Evolutionary conservation across 1,140 invertebrate genomes (phyloP), one percentile per base, ranked within the genome.

Genomic region (Oreohelix idahoensis): DNA sequence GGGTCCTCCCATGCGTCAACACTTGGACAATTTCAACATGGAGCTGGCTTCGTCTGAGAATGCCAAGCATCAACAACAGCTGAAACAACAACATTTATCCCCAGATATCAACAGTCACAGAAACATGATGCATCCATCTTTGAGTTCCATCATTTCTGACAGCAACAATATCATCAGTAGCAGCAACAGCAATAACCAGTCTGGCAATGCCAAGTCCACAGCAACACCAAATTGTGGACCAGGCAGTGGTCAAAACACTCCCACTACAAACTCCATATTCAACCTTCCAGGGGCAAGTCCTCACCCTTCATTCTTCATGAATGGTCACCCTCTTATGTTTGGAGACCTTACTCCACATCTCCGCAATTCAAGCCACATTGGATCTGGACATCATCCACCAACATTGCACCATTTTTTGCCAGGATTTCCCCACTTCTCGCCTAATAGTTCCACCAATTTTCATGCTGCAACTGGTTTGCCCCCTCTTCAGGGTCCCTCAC

Each of bases 41-140:
- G 82, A 82, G 79, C 86, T 85, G 81, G 85, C 81, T 83, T 86
- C 79, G 81, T 86, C 39, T 66, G 84, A 58, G 49, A 74, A 76
- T 53, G 29, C 29, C 63, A 66, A 35, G 32, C 79, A 66, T 38
- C 84, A 84, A 79, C 86, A 86, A 42, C 84, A 85, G n/a, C n/a
- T n/a, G n/a, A n/a, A n/a, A n/a, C n/a, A n/a, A 49, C 84, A 84
- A 38, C 53, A 69, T 39, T 53, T 71, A n/a, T 75, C 69, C 74
- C 70, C 83, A 20, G 39, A 45, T 20, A 36, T 35, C 39, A 42
- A 17, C 42, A 71, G n/a, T 23, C 51, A 26, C 10, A 69, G 36
- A 42, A 49, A 36, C 15, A 66, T 36, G 36, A 66, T 79, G 77
- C 63, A 66, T 36, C 79, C 79, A 29, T 38, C 39, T 15, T 36